These are phyloP conservation scores for Orchestes rusci DNA, from an alignment of 2,888 invertebrate genomes.

Conservation along the genomic window DNA sequence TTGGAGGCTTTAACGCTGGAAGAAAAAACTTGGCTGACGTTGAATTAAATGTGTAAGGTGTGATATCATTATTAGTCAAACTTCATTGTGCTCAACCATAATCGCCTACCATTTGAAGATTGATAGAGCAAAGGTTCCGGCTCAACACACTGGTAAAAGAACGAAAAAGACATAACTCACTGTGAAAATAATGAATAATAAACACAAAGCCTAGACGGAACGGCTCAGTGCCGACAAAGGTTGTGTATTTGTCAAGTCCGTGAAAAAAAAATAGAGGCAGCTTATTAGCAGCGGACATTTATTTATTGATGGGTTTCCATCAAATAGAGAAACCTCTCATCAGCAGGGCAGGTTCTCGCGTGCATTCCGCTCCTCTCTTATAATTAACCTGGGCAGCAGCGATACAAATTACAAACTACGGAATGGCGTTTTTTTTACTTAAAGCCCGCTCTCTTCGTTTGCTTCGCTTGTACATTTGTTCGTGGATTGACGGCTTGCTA, in stretches of 20 bases:
- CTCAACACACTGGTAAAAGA: too few species aligned
- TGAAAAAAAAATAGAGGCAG: slow-evolving; percentile 22
- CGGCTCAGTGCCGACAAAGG: slow-evolving; percentile 21
- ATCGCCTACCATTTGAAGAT: too few species aligned
- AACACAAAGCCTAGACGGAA: slow-evolving; percentile 12
- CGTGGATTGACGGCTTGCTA: slow-evolving; percentile 39
- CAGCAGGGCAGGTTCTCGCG: slow-evolving; percentile 31
- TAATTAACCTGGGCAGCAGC: slow-evolving; percentile 41
- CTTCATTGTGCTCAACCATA: too few species aligned
- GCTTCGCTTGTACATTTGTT: slow-evolving; percentile 49
- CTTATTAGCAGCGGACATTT: slow-evolving; percentile 30
- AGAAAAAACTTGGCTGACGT: too few species aligned
- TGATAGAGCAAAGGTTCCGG: too few species aligned
- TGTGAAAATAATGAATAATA: slow-evolving; percentile 15
- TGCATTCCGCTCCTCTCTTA: slow-evolving; percentile 36
- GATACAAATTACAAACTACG: slow-evolving; percentile 46
- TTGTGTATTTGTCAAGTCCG: slow-evolving; percentile 24
- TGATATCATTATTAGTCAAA: too few species aligned
- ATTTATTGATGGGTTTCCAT: slow-evolving; percentile 32
- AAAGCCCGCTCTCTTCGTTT: slow-evolving; percentile 39
- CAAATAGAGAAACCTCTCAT: slow-evolving; percentile 35
- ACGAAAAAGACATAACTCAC: too few species aligned
- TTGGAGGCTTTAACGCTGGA: slow-evolving; percentile 45
- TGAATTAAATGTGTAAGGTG: too few species aligned
- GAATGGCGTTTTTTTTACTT: slow-evolving; percentile 44